Evolutionary conservation across 2,797 vertebrate genomes (phyloP).

Genomic region (Mionectes olivaceus): DNA sequence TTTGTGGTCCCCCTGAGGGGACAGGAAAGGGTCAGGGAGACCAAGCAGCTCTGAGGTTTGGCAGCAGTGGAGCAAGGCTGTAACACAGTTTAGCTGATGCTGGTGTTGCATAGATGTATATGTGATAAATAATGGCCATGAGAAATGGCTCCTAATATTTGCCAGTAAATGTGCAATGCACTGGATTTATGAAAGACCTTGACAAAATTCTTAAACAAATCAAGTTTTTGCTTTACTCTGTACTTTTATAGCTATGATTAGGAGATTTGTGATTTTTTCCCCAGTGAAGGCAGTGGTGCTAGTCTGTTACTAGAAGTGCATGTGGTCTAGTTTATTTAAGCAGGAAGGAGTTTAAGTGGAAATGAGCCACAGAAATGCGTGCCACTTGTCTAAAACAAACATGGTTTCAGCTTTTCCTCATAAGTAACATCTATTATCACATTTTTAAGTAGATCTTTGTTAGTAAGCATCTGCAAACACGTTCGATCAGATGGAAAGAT

Average conservation of each 20-base stretch:
- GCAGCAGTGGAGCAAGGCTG: not conserved
- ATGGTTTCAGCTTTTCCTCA: slow-evolving; percentile 15
- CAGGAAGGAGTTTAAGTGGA: slow-evolving; percentile 57
- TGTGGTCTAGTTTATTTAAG: slow-evolving; percentile 41
- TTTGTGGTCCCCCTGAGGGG: not conserved
- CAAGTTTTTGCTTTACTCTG: not conserved
- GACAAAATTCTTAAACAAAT: slow-evolving; percentile 52
- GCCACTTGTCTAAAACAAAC: slow-evolving; percentile 68
- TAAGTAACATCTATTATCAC: slow-evolving; percentile 31
- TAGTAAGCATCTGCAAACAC: slow-evolving; percentile 16
- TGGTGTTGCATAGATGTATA: not conserved
- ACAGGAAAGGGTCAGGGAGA: not conserved
- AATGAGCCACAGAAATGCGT: slow-evolving; percentile 37
- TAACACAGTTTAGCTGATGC: not conserved
- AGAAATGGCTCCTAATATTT: slow-evolving; percentile 13
- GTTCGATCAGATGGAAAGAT: not conserved
- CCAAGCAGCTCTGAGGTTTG: not conserved
- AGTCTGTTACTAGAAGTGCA: not conserved
- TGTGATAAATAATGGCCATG: not conserved
- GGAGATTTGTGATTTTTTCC: slow-evolving; percentile 29
- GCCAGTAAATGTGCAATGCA: not conserved
- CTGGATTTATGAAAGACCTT: slow-evolving; percentile 36
- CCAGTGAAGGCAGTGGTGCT: not conserved
- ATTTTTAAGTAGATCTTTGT: slow-evolving; percentile 45
- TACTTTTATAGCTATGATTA: slow-evolving; percentile 20